These are phyloP conservation scores for Drosophila azteca DNA, from an alignment of 1,140 invertebrate genomes.

Conservation along the genomic window DNA sequence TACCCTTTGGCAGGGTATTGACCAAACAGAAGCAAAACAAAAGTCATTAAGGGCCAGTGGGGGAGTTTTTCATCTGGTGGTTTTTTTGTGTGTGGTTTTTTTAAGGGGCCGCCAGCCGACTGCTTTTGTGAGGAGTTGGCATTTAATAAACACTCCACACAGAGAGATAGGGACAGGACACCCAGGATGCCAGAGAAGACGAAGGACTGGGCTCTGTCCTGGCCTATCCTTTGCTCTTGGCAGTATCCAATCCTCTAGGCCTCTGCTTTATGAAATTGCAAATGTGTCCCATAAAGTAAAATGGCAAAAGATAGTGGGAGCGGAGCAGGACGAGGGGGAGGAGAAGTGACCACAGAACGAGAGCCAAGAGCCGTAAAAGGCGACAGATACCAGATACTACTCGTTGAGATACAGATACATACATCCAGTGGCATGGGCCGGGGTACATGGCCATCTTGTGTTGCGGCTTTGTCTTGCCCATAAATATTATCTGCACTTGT, in stretches of 20 bases:
- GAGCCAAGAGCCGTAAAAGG: conserved; percentile 37
- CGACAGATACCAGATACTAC: conserved; percentile 5
- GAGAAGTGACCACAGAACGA: conserved; percentile 42
- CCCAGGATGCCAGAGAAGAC: conserved; percentile 33
- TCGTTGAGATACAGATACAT: too few relatives aligned
- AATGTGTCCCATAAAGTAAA: conserved; percentile 50
- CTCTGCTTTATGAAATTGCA: conserved; percentile 45
- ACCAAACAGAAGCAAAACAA: conserved; percentile 47
- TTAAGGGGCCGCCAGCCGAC: conserved; percentile 48
- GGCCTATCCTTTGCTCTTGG: neutral
- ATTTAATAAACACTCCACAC: conserved; percentile 66
- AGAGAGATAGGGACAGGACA: conserved; percentile 17
- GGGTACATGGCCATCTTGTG: conserved; percentile 42
- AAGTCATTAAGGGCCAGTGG: conserved; percentile 63
- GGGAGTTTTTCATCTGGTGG: neutral
- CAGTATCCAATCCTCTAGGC: conserved; percentile 2
- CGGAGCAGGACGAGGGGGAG: neutral
- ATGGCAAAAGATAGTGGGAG: conserved; percentile 40
- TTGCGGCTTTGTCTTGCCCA: conserved; percentile 59
- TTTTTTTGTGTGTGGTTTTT: conserved; percentile 31
- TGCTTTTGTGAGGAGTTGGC: conserved; percentile 61
- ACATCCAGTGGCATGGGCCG: neutral
- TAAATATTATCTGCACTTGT: conserved; percentile 61
- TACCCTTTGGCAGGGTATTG: conserved; percentile 31
- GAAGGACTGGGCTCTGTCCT: neutral